Conservation (phyloP, 2,797 vertebrate species). For the Centroberyx gerrardi region DNA sequence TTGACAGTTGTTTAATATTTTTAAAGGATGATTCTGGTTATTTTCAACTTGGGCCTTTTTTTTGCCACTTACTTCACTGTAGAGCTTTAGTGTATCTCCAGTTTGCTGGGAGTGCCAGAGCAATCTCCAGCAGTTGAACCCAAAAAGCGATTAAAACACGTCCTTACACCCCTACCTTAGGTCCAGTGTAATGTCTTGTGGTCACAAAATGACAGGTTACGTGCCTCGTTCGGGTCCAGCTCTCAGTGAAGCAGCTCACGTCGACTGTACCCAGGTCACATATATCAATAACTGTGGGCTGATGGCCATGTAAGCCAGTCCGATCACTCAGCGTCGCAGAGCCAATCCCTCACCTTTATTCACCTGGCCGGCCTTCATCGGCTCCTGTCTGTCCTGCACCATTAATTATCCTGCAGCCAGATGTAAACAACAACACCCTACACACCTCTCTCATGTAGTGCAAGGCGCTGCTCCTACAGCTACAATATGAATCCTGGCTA, state of each 20-base stretch:
- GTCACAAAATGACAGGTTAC: slow-evolving; percentile 18
- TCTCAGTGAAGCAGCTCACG: slow-evolving; percentile 64
- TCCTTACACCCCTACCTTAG: too few species aligned
- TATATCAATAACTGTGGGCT: slow-evolving; percentile 79
- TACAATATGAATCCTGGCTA: slow-evolving; percentile 8
- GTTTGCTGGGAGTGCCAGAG: too few species aligned
- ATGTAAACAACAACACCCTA: slow-evolving; percentile 53
- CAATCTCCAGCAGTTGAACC: too few species aligned
- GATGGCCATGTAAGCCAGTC: slow-evolving; percentile 81
- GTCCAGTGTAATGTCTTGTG: not conserved
- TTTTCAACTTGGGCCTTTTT: too few species aligned
- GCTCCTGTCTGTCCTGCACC: slow-evolving; percentile 64
- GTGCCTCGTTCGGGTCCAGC: slow-evolving; percentile 32
- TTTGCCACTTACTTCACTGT: too few species aligned
- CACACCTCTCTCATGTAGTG: too few species aligned
- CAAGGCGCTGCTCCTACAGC: slow-evolving; percentile 6
- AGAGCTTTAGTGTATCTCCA: too few species aligned
- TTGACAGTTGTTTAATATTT: too few species aligned
- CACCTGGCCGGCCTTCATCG: slow-evolving; percentile 76
- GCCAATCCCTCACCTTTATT: slow-evolving; percentile 82
- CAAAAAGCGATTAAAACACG: too few species aligned
- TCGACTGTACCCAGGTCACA: slow-evolving; percentile 71
- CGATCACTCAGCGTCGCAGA: slow-evolving; percentile 72
- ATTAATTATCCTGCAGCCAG: slow-evolving; percentile 82
- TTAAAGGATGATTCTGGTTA: too few species aligned